Conservation (phyloP, 2,797 vertebrate genomes). For the Anableps anableps region DNA sequence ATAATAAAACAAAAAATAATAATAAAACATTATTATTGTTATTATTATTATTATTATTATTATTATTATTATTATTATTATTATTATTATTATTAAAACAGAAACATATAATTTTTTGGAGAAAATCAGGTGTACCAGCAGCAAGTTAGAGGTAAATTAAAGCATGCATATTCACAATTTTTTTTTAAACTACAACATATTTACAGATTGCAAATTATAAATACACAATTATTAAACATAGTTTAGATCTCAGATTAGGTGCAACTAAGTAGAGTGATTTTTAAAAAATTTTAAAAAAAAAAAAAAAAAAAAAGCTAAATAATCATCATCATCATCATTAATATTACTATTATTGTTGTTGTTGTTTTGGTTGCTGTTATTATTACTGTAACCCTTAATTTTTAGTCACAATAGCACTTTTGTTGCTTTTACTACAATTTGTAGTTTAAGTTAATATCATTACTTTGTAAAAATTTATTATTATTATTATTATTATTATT, state of each 20-base stretch:
- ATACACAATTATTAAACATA: not conserved
- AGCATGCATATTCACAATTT: not conserved
- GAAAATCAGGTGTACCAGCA: not conserved
- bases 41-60: not conserved
- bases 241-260: not conserved
- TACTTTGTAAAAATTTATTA: not conserved
- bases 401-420: not conserved
- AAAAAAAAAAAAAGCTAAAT: not conserved
- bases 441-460: not conserved
- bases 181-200: too few species aligned
- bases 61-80: not conserved
- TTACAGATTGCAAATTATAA: not conserved
- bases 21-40: not conserved
- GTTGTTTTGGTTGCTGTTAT: not conserved
- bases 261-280: not conserved
- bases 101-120: too few species aligned
- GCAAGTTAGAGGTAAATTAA: not conserved
- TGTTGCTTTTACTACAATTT: not conserved
- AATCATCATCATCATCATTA: not conserved
- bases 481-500: not conserved
- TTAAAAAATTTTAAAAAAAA: too few species aligned
- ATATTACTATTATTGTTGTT: not conserved
- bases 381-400: not conserved
- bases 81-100: not conserved
- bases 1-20: too few species aligned